phyloP scores from a whole-genome alignment of 2,113 vertebrate genomes.

The Tapirus terrestris region DNA sequence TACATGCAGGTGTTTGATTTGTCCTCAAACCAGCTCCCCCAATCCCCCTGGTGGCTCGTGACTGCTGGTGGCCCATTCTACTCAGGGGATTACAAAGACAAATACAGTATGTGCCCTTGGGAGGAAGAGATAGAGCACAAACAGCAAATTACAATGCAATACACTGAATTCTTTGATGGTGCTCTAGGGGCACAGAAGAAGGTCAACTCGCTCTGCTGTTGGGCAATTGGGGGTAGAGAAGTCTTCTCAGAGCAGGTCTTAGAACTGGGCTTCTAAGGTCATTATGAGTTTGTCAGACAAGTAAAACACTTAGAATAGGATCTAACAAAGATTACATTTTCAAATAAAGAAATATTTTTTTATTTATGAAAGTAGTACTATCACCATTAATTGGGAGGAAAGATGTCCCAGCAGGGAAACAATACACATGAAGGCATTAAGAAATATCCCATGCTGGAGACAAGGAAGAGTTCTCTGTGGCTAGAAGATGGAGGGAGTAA shows the following conservation, averaged over 20 bases:
- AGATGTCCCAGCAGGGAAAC: not conserved
- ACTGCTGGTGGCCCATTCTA: not conserved
- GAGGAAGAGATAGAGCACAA: not conserved
- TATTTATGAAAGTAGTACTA: not conserved
- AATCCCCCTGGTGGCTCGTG: not conserved
- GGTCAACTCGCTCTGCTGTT: not conserved
- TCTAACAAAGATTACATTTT: not conserved
- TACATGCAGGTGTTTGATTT: not conserved
- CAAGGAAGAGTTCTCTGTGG: not conserved
- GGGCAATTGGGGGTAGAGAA: not conserved
- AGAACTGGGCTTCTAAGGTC: not conserved
- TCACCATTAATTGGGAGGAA: not conserved
- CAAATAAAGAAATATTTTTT: conserved; percentile 26
- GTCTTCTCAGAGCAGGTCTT: not conserved
- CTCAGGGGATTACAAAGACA: not conserved
- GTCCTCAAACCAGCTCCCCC: not conserved
- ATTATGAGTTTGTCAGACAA: not conserved
- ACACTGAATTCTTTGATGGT: not conserved
- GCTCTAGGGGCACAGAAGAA: not conserved
- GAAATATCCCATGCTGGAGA: not conserved
- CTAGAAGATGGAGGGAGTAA: not conserved
- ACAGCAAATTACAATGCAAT: not conserved
- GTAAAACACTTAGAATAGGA: not conserved
- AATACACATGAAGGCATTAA: not conserved
- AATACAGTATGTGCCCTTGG: not conserved